A percentile compares a stretch with the other conserved stretches of the same genome.
phyloP scores from a whole-genome alignment of 2,888 invertebrate genomes.

The Xestia c-nigrum region DNA sequence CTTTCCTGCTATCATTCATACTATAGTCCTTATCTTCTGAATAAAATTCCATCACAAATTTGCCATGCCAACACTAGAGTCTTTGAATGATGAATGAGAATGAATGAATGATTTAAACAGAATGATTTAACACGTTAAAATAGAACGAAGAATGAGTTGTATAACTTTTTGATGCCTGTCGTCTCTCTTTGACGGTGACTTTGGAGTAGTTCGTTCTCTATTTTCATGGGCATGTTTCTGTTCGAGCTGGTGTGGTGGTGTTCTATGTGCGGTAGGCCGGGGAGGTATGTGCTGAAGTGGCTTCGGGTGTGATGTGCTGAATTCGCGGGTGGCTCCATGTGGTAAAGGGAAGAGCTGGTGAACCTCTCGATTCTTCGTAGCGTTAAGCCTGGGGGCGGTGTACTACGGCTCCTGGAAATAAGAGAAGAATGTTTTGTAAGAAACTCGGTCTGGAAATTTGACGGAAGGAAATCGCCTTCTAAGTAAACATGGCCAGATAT shows the following conservation, averaged over 20 bases:
- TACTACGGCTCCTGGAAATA: conserved; percentile 86
- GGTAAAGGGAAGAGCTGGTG: conserved; percentile 68
- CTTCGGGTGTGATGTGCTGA: conserved; percentile 80
- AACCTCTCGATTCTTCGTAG: conserved; percentile 71
- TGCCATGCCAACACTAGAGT: conserved; percentile 78
- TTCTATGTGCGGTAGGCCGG: conserved; percentile 79
- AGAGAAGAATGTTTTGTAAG: neutral
- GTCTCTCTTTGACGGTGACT: conserved; percentile 96
- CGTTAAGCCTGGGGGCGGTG: conserved; percentile 64
- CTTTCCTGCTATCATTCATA: conserved; percentile 85
- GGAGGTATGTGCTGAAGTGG: conserved; percentile 77
- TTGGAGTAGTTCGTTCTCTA: conserved; percentile 94
- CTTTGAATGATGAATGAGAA: conserved; percentile 78
- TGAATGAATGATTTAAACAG: conserved; percentile 64
- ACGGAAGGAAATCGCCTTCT: no score
- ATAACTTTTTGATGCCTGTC: conserved; percentile 96
- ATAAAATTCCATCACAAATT: conserved; percentile 83
- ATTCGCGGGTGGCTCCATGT: conserved; percentile 81
- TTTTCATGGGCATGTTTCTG: conserved; percentile 92
- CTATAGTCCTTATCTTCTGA: conserved; percentile 76
- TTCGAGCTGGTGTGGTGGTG: conserved; percentile 80
- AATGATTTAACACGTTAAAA: conserved; percentile 91
- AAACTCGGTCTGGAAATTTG: no score
- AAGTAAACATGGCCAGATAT: no score
- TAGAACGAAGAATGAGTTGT: conserved; percentile 96